Base-by-base conservation (phyloP, 2,888 invertebrate species). In the Alviniconcha strummeri region DNA sequence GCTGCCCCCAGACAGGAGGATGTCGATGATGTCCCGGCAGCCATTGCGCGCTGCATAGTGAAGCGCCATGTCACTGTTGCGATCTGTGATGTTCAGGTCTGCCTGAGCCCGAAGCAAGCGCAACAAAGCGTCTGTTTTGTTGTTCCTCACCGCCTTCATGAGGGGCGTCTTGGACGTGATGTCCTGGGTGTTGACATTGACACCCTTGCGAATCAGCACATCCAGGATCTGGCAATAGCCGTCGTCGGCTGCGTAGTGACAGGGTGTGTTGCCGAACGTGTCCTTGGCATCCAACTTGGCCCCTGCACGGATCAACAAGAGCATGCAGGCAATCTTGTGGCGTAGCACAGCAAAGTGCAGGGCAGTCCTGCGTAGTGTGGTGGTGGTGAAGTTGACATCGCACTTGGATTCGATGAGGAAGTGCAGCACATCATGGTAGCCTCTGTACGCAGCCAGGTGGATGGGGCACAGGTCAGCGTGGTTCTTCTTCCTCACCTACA, bases 111-210 rank as follows among this genome's bases (percentile, higher is more conserved):
- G 87, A 4, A 93, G 84, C 69, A 93, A 87, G 7, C 92, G 86
- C 71, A 93, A 86, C 19, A 93, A 93, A 6, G 93, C 93, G 83
- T 92, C 92, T 7, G 93, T 90, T 85, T 93, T 93, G 84, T 92
- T 93, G 88, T 93, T 93, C n/a, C 93, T 86, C 4, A 93, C 93
- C 0, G 93, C 92, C 86, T 93, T 93, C 93, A 93, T 93, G 75
- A 93, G 89, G 6, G 93, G 93, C 57, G 93, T 93, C 85, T 93
- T 93, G 36, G 92, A 92, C 55, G 93, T 93, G 77, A 93, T 93
- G 83, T 93, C 93, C 85, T 93, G 92, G 57, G 91, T 91, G 86
- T 93, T 92, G 56, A 93, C 91, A 83, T 93, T 91, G 11, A 92
- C 92, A 57, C 91, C 91, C 69, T 92, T 91, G 17, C 91, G 89